Percentiles rank a stretch among this genome's conserved stretches.
Evolutionary conservation across 2,888 invertebrate genomes (phyloP).

Genomic region (Arrhopalites spinosus): DNA sequence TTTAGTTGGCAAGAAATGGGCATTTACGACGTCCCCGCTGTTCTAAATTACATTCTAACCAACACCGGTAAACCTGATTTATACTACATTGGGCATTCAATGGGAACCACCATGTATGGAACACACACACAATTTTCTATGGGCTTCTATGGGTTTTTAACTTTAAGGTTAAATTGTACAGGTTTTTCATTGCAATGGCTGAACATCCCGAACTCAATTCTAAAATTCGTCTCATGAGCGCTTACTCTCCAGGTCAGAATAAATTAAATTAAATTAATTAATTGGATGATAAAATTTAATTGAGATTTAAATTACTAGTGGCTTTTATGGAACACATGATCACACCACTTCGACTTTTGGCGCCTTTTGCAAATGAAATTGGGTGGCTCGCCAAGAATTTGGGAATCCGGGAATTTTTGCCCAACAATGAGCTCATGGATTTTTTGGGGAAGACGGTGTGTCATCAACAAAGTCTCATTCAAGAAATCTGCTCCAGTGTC

Average conservation of each 20-base stretch:
- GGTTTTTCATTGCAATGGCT: conserved; percentile 51
- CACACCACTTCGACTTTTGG: conserved; percentile 56
- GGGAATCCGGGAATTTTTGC: conserved; percentile 70
- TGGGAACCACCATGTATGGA: conserved; percentile 57
- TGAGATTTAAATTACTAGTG: conserved; percentile 69
- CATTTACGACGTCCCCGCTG: conserved; percentile 62
- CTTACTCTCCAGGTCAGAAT: conserved; percentile 51
- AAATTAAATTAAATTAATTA: too few relatives aligned
- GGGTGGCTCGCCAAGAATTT: conserved; percentile 62
- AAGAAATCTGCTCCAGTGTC: conserved; percentile 69
- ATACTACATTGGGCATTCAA: conserved; percentile 63
- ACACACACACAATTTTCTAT: too few relatives aligned
- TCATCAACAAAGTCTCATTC: conserved; percentile 64
- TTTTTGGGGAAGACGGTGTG: conserved; percentile 65
- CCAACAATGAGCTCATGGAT: conserved; percentile 64
- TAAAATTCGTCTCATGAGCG: conserved; percentile 52
- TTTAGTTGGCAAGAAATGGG: conserved; percentile 64
- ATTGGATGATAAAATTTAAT: too few relatives aligned
- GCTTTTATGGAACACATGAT: conserved; percentile 57
- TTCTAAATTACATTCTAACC: conserved; percentile 59
- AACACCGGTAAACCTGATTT: conserved; percentile 58
- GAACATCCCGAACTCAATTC: conserved; percentile 56
- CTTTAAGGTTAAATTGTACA: conserved; percentile 43
- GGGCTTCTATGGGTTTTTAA: too few relatives aligned
- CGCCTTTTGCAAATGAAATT: conserved; percentile 55